Evolutionary conservation across 1,140 invertebrate genomes (phyloP), one percentile per base, ranked within the genome.

Genomic region (Dendroctonus valens): DNA sequence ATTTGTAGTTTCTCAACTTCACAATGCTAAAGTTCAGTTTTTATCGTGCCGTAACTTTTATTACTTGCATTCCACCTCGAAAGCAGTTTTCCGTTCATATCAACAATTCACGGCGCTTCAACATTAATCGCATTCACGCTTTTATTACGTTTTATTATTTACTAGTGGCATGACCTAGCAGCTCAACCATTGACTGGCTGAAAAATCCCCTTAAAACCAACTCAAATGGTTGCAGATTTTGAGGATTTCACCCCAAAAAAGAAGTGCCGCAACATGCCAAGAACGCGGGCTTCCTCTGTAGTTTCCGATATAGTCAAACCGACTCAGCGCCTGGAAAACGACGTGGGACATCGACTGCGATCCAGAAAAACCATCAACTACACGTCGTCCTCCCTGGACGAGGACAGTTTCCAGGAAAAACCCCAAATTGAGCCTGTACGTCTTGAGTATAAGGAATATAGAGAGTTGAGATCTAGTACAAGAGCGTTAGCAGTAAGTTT

Each of bases 291-390:
- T 9, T 66, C 69, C 6, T 74, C 73, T 41, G 60, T 73, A 38
- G 67, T 74, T 51, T 72, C 72, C 40, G 73, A 76, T 51, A 67
- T 68, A 46, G 65, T 70, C 26, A 73, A 70, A 59, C 69, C 72
- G 39, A 37, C 73, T 38, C 72, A 72, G 11, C 67, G 70, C 7
- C 67, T 65, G 6, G 72, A 67, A 39, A 73, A 69, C 54, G 72
- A 76, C 38, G 44, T 60, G 7, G 66, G 70, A 3, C 75, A 74
- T 60, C 61, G 69, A 50, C 63, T 76, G 57, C 69, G 75, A 11
- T 72, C 75, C 26, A 72, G 73, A 54, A 73, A 73, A 68, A 71
- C 75, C 42, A 72, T 72, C 12, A 76, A 71, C 65, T 75, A 74
- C 58, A 69, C 74, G 68, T 69, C 69, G 9, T 69, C 71, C 6